Base-by-base conservation (phyloP, 92 coral and sea anemone species). In the Blastomussa wellsi region DNA sequence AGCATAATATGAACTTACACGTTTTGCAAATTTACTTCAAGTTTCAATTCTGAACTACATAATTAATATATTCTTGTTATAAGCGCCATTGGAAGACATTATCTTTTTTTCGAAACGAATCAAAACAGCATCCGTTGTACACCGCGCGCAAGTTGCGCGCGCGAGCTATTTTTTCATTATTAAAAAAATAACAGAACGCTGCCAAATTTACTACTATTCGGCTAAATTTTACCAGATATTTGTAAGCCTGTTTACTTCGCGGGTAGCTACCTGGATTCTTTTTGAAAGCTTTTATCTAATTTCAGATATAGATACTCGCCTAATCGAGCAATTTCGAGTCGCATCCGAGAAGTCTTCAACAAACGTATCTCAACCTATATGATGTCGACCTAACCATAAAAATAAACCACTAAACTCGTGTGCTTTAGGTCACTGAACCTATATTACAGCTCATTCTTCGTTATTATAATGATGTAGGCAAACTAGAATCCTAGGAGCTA, bases 241-340 rank as follows among this genome's bases (percentile, higher is more conserved):
- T 48, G n/a, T n/a, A 51, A 22, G 39, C 11, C 14, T 48, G 32
- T 52, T 10, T 29, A 31, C 60, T 76, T 17, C 17, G 65, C 66
- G 4, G 24, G 38, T 28, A 48, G 42, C 36, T 51, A 3, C 36
- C 22, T 33, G 37, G 11, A 17, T 13, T 41, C 22, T 76, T 47
- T n/a, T 76, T 76, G 55, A 48, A 70, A 9, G 75, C 75, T 52
- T 76, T 76, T 76, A 76, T 76, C 80, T 76, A 41, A 73, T 41
- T 41, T 26, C 28, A 31, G 26, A 76, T 76, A 31, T 8, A 28
- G n/a, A 51, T 35, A 51, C 5, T 15, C 51, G 35, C 68, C 7
- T 62, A 62, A 28, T 28, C 44, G 75, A 33, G 75, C 42, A 75
- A 47, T 29, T 75, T 75, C 62, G 38, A 76, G 42, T 53, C 26